Evolutionary conservation across 2,888 invertebrate species (phyloP), one percentile per base, ranked within the genome.

Genomic region (Dryomyza anilis): DNA sequence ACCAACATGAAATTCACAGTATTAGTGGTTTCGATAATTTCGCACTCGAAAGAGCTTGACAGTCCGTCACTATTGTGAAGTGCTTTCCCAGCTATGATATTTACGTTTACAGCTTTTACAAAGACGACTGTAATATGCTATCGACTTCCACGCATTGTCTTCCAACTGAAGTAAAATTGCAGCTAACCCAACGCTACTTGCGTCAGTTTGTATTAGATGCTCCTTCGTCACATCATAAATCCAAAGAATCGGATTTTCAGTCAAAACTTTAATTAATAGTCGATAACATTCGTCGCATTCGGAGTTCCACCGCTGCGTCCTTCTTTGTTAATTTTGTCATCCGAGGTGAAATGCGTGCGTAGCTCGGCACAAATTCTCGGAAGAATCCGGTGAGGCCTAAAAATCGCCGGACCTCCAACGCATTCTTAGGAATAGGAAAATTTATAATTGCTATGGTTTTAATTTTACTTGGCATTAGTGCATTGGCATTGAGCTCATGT

Each of bases 321-420:
- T 59, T 64, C 27, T 39, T 21, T 14, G 43, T 8, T 7, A 64
- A 50, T 21, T 30, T 58, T 1, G 50, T 48, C 16, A 64, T 19
- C 12, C 59, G 64, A n/a, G 48, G 52, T 2, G 64, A 53, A 10
- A 64, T 25, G 3, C 27, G n/a, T 2, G 58, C 59, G 43, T 27
- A 60, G 2, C 30, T 29, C 10, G 52, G 55, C 1, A 60, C 64
- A 25, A 64, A 64, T 46, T 59, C 55, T 12, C 64, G 48, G 10
- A 60, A 64, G 21, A 59, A 64, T 1, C 60, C 57, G 16, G 52
- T 52, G 10, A 64, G 33, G 3, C 60, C 64, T 14, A 59, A 45
- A 29, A 77, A 74, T 39, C 74, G 72, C 48, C 74, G 62, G 3
- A 78, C 70, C 59, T 74, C 69, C 0, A 59, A 5, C 0, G 73